A percentile compares a stretch with the other conserved stretches of the same genome.
Conservation (phyloP, 1,140 invertebrate species). For the Rhagoletis pomonella region DNA sequence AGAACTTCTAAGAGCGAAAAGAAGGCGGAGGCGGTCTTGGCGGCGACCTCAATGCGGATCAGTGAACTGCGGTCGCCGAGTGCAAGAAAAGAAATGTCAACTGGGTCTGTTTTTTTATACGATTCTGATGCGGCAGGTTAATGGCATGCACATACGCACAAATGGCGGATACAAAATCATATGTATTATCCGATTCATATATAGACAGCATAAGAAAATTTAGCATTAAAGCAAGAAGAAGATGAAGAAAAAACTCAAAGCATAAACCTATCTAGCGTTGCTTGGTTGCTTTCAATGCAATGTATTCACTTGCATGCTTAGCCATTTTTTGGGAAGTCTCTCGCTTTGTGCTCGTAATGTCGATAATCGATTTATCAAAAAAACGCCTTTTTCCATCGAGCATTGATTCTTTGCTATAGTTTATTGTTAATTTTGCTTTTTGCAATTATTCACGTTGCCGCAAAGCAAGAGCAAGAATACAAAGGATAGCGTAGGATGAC, state of each 20-base stretch:
- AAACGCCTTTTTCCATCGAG: constrained; percentile 9
- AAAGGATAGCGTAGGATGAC: constrained; percentile 56
- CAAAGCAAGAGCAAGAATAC: not conserved
- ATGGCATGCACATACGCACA: not conserved
- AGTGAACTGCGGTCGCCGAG: constrained; percentile 24
- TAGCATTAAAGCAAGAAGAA: not conserved
- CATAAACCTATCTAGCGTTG: not conserved
- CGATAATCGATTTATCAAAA: constrained; percentile 73
- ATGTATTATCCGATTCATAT: too few species aligned
- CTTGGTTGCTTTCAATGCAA: not conserved
- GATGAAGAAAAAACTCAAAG: not conserved
- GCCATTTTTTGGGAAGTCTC: constrained; percentile 54
- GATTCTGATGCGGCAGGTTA: constrained; percentile 9
- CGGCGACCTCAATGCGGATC: constrained; percentile 17
- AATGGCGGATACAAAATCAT: not conserved
- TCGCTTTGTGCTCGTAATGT: constrained; percentile 43
- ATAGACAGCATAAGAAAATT: not conserved
- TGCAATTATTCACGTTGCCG: constrained; percentile 50
- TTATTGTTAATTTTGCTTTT: constrained; percentile 51
- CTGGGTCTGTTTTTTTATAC: not conserved
- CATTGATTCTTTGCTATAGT: constrained; percentile 33
- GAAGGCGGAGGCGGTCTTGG: constrained; percentile 13
- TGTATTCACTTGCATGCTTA: constrained; percentile 56
- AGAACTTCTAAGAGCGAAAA: not conserved
- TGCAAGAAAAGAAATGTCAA: constrained; percentile 45